These are phyloP conservation scores for Proales similis DNA, from an alignment of 1,140 invertebrate genomes.

Conservation along the genomic window DNA sequence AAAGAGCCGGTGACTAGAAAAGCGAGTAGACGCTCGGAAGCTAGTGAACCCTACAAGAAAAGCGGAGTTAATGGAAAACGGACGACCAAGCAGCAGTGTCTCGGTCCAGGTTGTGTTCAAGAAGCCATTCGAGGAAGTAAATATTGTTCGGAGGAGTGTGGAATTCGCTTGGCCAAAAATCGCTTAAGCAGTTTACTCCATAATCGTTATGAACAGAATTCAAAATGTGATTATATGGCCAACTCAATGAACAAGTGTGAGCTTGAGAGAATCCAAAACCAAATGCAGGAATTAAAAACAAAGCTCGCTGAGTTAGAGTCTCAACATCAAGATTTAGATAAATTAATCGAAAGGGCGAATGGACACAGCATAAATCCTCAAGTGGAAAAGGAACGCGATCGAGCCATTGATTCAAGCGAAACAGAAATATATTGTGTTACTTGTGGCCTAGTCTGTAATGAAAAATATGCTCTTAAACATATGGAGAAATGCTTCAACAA, in stretches of 20 bases:
- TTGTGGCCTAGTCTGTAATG: constrained; percentile 85
- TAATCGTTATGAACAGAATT: constrained; percentile 87
- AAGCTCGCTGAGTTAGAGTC: constrained; percentile 55
- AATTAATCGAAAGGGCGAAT: constrained; percentile 69
- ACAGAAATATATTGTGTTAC: constrained; percentile 74
- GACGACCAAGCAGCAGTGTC: constrained; percentile 63
- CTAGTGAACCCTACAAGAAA: too few relatives aligned
- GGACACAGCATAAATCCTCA: constrained; percentile 60
- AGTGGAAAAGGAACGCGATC: constrained; percentile 43
- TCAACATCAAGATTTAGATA: constrained; percentile 64
- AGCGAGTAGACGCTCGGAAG: too few relatives aligned
- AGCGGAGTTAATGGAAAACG: not conserved
- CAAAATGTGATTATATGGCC: constrained; percentile 73
- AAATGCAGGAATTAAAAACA: constrained; percentile 67
- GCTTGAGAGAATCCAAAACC: constrained; percentile 70
- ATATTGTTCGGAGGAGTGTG: constrained; percentile 89
- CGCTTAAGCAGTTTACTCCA: constrained; percentile 66
- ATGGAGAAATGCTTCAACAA: constrained; percentile 61
- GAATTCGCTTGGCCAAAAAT: constrained; percentile 73
- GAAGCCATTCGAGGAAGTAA: constrained; percentile 71
- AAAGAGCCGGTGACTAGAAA: too few relatives aligned
- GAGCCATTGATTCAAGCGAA: not conserved
- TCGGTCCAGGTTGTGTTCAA: constrained; percentile 75
- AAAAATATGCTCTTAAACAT: constrained; percentile 70
- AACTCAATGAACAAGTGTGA: constrained; percentile 75